Percentiles rank a stretch among this genome's conserved stretches.
Evolutionary conservation across 2,888 invertebrate species (phyloP).

Genomic region (Suillia variegata): DNA sequence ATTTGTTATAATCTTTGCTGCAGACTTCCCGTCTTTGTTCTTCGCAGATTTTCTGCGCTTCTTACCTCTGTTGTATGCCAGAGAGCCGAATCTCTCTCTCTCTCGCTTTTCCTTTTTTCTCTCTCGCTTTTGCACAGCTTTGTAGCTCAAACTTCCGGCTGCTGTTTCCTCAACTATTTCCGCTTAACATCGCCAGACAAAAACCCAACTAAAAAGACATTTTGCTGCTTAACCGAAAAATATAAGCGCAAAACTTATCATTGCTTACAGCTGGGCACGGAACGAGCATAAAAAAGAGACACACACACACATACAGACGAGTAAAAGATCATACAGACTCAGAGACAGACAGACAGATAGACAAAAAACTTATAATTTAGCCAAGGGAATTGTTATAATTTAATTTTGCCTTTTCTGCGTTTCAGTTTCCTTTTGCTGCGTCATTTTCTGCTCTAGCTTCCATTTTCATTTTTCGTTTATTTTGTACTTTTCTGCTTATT

Average conservation of each 20-base stretch:
- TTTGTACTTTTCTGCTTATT: slow-evolving; percentile 1
- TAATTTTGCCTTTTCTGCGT: slow-evolving; percentile 35
- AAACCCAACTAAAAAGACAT: slow-evolving; percentile 18
- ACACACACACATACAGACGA: slow-evolving; percentile 3
- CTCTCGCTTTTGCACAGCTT: no score
- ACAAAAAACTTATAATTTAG: slow-evolving; percentile 35
- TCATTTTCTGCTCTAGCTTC: background rate
- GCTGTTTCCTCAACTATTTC: slow-evolving; percentile 16
- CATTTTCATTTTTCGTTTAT: slow-evolving; percentile 16
- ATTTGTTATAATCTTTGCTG: no score
- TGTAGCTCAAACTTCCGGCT: slow-evolving; percentile 18
- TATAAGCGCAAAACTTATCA: slow-evolving; percentile 29
- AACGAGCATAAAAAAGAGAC: slow-evolving; percentile 19
- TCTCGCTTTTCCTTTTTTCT: no score
- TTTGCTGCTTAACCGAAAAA: slow-evolving; percentile 6
- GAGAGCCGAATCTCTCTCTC: no score
- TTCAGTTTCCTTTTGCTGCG: slow-evolving; percentile 13
- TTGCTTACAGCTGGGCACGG: slow-evolving; percentile 32
- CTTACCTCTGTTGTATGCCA: no score
- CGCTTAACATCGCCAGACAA: slow-evolving; percentile 12
- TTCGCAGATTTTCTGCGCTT: no score
- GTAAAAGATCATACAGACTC: slow-evolving; percentile 4
- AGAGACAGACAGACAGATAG: slow-evolving; percentile 12
- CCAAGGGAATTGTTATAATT: slow-evolving; percentile 39
- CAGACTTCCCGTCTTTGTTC: background rate